phyloP scores from a whole-genome alignment of 2,113 vertebrate species.

The Apteryx mantelli region DNA sequence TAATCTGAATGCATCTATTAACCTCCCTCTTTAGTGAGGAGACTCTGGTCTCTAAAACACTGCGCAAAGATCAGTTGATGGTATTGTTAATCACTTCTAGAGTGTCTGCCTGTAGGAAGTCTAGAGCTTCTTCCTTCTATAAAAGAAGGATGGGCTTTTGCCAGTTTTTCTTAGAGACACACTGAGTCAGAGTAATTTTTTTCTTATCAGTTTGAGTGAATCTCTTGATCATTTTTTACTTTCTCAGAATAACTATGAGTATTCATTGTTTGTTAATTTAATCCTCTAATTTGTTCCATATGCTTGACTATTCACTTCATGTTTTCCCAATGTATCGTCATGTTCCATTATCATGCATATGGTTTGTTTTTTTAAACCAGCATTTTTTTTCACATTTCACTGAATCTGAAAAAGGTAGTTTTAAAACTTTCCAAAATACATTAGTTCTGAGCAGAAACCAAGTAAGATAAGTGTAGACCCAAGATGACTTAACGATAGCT shows the following conservation, averaged over 20 bases:
- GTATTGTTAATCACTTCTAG: neutral
- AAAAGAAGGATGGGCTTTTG: neutral
- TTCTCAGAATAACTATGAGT: neutral
- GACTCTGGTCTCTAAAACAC: neutral
- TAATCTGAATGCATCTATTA: conserved; percentile 58
- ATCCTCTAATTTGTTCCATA: neutral
- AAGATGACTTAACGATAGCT: neutral
- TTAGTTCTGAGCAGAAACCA: neutral
- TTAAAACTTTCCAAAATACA: neutral
- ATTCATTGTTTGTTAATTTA: neutral
- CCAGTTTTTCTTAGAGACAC: neutral
- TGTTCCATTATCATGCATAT: neutral
- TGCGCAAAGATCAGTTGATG: conserved; percentile 19
- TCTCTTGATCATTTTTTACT: neutral
- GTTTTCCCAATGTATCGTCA: neutral
- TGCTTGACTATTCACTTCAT: neutral
- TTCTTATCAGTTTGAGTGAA: neutral
- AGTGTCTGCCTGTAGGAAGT: neutral
- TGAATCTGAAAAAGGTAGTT: neutral
- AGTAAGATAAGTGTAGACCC: neutral
- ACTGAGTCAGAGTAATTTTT: neutral
- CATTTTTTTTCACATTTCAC: neutral
- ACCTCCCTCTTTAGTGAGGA: conserved; percentile 4
- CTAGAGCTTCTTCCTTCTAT: neutral
- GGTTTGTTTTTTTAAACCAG: neutral